Percentiles rank a stretch among this genome's conserved stretches.
Conservation (phyloP, 2,888 invertebrate species). For the Lithosia quadra region DNA sequence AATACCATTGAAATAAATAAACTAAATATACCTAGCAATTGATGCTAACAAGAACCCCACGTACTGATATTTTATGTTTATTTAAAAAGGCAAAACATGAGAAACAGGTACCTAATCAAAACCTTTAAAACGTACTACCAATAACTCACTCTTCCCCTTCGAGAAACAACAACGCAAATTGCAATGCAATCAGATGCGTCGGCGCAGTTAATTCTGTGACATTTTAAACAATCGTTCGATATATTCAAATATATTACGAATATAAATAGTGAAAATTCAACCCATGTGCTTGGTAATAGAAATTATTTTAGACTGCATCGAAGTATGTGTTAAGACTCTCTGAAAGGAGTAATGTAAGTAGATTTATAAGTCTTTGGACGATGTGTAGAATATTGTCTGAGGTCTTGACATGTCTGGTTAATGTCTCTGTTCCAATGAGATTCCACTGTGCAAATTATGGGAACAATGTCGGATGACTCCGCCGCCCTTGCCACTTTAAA, state of each 20-base stretch:
- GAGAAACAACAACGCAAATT: constrained; percentile 71
- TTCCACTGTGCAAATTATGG: constrained; percentile 66
- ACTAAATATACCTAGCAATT: background rate
- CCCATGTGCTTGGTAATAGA: constrained; percentile 29
- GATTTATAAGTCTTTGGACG: constrained; percentile 77
- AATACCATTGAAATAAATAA: background rate
- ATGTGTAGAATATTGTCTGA: constrained; percentile 80
- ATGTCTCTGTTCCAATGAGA: constrained; percentile 80
- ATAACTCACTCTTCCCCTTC: constrained; percentile 60
- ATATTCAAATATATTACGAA: constrained; percentile 38
- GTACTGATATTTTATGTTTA: constrained; percentile 13
- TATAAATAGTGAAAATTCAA: constrained; percentile 30
- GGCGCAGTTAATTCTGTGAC: constrained; percentile 76
- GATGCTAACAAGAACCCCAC: background rate
- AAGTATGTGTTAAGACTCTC: constrained; percentile 40
- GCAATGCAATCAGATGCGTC: constrained; percentile 77
- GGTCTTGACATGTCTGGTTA: constrained; percentile 75
- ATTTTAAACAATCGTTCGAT: constrained; percentile 59
- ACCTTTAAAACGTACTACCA: constrained; percentile 49
- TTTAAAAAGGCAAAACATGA: constrained; percentile 21
- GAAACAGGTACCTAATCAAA: constrained; percentile 42
- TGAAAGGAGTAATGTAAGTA: constrained; percentile 45
- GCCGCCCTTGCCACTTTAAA: constrained; percentile 34
- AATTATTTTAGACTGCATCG: constrained; percentile 36
- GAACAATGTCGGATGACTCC: constrained; percentile 54